These are phyloP conservation scores for Odontomyia ornata DNA, from an alignment of 2,888 invertebrate genomes.

Conservation along the genomic window DNA sequence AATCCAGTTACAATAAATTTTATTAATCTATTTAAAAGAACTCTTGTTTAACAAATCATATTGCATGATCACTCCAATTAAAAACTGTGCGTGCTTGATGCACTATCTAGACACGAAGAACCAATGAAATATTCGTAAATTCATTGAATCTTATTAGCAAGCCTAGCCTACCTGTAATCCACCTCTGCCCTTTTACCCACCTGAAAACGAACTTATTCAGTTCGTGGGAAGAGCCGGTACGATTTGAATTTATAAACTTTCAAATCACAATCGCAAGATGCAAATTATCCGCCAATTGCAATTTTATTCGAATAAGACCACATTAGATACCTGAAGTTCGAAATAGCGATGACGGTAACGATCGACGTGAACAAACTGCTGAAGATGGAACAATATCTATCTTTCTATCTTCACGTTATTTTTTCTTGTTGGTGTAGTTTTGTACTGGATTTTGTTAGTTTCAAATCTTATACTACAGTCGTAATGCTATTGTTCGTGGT, in stretches of 20 bases:
- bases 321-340: slow-evolving; percentile 16
- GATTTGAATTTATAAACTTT: slow-evolving; percentile 35
- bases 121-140: slow-evolving; percentile 2
- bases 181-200: slow-evolving; percentile 3
- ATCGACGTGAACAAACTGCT: neutral
- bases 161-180: neutral
- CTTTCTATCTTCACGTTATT: neutral
- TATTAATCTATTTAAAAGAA: too few species aligned
- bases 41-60: too few species aligned
- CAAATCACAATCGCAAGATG: slow-evolving; percentile 40
- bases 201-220: neutral
- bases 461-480: neutral
- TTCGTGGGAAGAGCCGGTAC: slow-evolving; percentile 34
- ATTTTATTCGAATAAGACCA: slow-evolving; percentile 29
- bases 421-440: neutral
- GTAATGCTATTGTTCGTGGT: slow-evolving; percentile 2
- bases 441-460: neutral
- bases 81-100: too few species aligned
- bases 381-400: slow-evolving; percentile 21
- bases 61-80: too few species aligned
- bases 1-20: too few species aligned
- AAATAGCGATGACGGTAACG: slow-evolving; percentile 12
- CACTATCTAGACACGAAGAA: neutral
- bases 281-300: slow-evolving; percentile 41
- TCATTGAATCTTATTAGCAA: slow-evolving; percentile 13